These are phyloP conservation scores for Phodopus roborovskii DNA, from an alignment of 2,113 vertebrate genomes.

Conservation along the genomic window DNA sequence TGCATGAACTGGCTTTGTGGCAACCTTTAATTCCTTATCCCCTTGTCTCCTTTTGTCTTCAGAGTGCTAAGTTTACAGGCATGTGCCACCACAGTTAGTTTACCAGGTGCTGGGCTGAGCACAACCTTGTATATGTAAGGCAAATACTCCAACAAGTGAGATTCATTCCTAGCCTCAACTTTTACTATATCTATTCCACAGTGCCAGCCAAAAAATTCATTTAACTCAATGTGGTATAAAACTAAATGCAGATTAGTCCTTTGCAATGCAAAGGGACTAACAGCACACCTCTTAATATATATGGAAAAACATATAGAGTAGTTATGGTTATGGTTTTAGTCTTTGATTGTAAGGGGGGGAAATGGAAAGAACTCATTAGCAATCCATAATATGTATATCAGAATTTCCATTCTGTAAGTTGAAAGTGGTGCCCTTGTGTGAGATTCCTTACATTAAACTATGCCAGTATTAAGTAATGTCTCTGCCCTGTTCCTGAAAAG, in stretches of 20 bases:
- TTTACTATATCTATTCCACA: not conserved
- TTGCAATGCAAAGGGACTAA: not conserved
- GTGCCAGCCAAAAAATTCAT: not conserved
- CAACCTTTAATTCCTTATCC: not conserved
- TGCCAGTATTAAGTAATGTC: too few species aligned
- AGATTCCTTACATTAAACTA: rapidly evolving
- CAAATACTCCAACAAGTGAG: not conserved
- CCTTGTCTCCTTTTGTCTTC: not conserved
- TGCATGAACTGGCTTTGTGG: too few species aligned
- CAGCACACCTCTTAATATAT: not conserved
- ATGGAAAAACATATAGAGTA: not conserved
- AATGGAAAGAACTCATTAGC: not conserved
- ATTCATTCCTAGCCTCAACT: not conserved
- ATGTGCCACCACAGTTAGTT: too few species aligned
- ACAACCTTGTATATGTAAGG: not conserved
- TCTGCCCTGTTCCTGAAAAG: not conserved
- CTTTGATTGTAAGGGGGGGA: not conserved
- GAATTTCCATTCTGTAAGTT: not conserved
- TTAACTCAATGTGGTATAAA: not conserved
- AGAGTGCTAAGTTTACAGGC: not conserved
- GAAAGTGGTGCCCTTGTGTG: not conserved
- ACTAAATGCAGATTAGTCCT: not conserved
- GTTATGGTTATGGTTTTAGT: not conserved
- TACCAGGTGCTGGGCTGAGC: too few species aligned
- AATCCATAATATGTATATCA: not conserved